A percentile compares a stretch with the other conserved stretches of the same genome.
Conservation (phyloP, 1,140 invertebrate genomes). For the Lordiphosa clarofinis region DNA sequence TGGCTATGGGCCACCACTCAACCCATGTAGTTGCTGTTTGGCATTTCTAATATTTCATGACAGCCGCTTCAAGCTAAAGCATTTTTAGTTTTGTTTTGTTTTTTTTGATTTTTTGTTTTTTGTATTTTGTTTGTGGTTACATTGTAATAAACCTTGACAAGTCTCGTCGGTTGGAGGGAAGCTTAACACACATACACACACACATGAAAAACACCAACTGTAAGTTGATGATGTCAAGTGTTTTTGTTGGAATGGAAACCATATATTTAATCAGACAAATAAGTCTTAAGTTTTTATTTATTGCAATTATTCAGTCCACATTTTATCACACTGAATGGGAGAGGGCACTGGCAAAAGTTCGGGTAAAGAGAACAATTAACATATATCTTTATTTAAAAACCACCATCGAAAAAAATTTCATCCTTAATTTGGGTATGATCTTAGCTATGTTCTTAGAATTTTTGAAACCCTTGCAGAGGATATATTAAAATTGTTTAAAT, state of each 20-base stretch:
- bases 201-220: slow-evolving; percentile 8
- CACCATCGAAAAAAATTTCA: too few relatives aligned
- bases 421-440: too few relatives aligned
- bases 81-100: slow-evolving; percentile 28
- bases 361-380: too few relatives aligned
- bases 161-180: slow-evolving; percentile 27
- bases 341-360: too few relatives aligned
- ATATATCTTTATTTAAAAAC: too few relatives aligned
- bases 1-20: slow-evolving; percentile 62
- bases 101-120: too few relatives aligned
- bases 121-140: slow-evolving; percentile 49
- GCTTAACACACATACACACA: not conserved
- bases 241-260: slow-evolving; percentile 9
- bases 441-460: too few relatives aligned
- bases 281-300: slow-evolving; percentile 9
- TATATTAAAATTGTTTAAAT: too few relatives aligned
- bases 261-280: not conserved
- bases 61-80: slow-evolving; percentile 61
- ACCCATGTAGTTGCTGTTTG: slow-evolving; percentile 41
- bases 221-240: slow-evolving; percentile 64
- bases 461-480: too few relatives aligned
- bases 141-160: slow-evolving; percentile 76
- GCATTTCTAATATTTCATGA: slow-evolving; percentile 72
- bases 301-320: slow-evolving; percentile 6
- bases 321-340: too few relatives aligned